Conservation (phyloP, 2,113 vertebrate species). For the Siniperca knerii region DNA sequence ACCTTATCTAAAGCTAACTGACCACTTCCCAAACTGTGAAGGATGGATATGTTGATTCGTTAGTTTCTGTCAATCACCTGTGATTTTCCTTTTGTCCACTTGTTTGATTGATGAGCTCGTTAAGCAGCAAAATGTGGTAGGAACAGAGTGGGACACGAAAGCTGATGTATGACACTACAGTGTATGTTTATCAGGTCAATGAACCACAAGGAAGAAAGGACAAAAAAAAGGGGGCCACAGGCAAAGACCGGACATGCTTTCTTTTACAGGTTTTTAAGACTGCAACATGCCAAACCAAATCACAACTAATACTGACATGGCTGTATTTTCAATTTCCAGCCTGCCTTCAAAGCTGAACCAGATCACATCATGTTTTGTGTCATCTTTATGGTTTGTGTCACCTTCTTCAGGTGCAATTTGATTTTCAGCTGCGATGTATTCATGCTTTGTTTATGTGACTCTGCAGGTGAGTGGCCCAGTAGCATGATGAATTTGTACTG, state of each 20-base stretch:
- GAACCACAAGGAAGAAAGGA: neutral
- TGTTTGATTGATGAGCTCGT: slow-evolving; percentile 11
- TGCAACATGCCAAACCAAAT: slow-evolving; percentile 6
- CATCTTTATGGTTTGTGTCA: slow-evolving; percentile 34
- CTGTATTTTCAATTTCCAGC: slow-evolving; percentile 18
- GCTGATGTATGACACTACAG: neutral
- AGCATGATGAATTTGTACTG: neutral
- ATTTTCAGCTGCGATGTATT: slow-evolving; percentile 37
- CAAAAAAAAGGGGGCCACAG: neutral
- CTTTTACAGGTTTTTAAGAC: neutral
- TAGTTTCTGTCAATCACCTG: slow-evolving; percentile 4
- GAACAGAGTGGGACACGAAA: neutral
- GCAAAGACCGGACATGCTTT: neutral
- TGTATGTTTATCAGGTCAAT: slow-evolving; percentile 18
- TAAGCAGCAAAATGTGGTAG: slow-evolving; percentile 1
- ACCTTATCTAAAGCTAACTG: slow-evolving; percentile 26
- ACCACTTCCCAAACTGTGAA: slow-evolving; percentile 32
- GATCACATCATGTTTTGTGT: slow-evolving; percentile 9
- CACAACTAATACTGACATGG: neutral
- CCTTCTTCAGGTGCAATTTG: slow-evolving; percentile 27
- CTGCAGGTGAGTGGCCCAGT: neutral
- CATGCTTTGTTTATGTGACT: slow-evolving; percentile 28
- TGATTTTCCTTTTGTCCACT: neutral
- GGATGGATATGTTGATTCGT: slow-evolving; percentile 20
- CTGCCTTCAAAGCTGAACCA: neutral